Conservation (phyloP, 2,113 vertebrate species). For the Callaeas wilsoni region DNA sequence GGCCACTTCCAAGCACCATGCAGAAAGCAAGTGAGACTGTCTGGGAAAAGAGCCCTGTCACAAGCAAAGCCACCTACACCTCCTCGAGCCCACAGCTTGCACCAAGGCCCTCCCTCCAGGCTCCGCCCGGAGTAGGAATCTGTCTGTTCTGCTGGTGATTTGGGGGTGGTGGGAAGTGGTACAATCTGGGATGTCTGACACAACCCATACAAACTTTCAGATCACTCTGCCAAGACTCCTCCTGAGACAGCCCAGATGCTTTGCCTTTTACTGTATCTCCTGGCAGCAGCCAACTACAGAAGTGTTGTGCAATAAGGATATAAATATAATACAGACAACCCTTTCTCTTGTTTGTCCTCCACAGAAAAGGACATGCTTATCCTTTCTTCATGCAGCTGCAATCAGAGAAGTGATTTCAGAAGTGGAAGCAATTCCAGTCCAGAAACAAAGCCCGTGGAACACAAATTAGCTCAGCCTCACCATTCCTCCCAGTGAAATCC, state of each 20-base stretch:
- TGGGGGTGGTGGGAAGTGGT: not conserved
- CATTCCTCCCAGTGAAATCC: not conserved
- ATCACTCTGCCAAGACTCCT: not conserved
- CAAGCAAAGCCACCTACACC: not conserved
- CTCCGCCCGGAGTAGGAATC: not conserved
- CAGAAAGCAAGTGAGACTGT: not conserved
- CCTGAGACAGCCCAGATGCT: not conserved
- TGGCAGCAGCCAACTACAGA: not conserved
- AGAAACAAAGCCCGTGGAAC: not conserved
- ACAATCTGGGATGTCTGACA: not conserved
- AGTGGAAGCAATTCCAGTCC: not conserved
- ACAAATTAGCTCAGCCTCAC: not conserved
- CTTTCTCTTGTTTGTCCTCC: not conserved
- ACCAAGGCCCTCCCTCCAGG: not conserved
- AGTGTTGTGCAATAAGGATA: not conserved
- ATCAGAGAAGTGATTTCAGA: not conserved
- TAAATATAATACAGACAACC: not conserved
- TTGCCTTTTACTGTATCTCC: not conserved
- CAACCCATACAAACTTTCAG: not conserved
- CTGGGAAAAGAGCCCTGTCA: not conserved
- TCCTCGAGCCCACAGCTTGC: not conserved
- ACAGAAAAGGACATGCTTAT: not conserved
- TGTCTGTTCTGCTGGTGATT: not conserved
- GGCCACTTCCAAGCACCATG: not conserved
- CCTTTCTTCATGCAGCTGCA: not conserved